A percentile compares a stretch with the other conserved stretches of the same genome.
Conservation (phyloP, 2,888 invertebrate species). For the Scaeva pyrastri region DNA sequence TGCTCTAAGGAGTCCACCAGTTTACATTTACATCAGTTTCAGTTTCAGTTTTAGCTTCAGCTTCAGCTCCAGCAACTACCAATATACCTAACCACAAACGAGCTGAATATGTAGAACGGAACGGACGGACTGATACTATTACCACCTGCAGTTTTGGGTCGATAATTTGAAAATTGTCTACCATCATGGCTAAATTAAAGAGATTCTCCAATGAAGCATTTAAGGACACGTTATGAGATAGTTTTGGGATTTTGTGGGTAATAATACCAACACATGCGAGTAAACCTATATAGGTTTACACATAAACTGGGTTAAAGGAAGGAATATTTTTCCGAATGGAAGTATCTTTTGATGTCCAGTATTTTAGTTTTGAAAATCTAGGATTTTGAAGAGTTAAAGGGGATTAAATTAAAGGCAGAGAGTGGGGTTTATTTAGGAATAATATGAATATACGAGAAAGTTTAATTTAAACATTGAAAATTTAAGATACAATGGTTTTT, state of each 20-base stretch:
- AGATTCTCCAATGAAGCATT: constrained; percentile 14
- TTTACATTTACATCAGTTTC: background rate
- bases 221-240: constrained; percentile 6
- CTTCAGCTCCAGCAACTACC: no score
- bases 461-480: background rate
- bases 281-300: no score
- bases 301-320: background rate
- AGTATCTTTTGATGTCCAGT: background rate
- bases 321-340: background rate
- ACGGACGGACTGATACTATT: background rate
- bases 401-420: background rate
- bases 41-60: no score
- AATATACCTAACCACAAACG: background rate
- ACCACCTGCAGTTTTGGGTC: background rate
- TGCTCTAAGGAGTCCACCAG: background rate
- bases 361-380: background rate
- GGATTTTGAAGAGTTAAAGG: background rate
- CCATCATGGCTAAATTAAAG: constrained; percentile 7
- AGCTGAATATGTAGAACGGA: background rate
- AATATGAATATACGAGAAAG: no score
- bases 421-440: no score
- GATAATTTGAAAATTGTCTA: constrained; percentile 21
- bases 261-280: no score
- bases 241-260: background rate
- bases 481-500: background rate